Evolutionary conservation across 2,888 invertebrate species (phyloP), one percentile per base, ranked within the genome.

Genomic region (Bembecia ichneumoniformis): DNA sequence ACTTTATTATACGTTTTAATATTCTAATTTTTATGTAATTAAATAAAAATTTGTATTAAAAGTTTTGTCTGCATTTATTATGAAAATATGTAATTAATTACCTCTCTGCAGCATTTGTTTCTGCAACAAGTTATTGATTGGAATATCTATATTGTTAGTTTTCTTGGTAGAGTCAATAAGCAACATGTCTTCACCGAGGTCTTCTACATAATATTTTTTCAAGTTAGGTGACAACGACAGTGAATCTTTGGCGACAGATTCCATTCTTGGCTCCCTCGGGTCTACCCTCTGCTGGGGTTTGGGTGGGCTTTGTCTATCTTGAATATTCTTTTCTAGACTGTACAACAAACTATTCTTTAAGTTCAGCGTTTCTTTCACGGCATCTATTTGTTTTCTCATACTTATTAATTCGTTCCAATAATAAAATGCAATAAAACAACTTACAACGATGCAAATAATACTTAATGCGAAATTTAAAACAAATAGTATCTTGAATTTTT

Each of bases 401-500:
- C 74, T 67, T 51, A 74, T 70, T 68, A 84, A 72, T 58, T 86
- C 86, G 52, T 78, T 82, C 81, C 83, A 86, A 59, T 77, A 86
- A 59, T 82, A 84, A 58, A 81, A 81, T 43, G 82, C 82, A 47
- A 83, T 70, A 11, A 76, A 74, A 60, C 77, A 75, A 58, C 81
- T 77, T 55, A 83, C 63, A 48, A 78, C 66, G 71, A 86, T 77
- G 63, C 82, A 82, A 28, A 82, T 59, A 20, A 82, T 64, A 58
- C 80, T 78, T 54, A 86, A 66, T 58, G 84, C 72, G 68, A 86
- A 82, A 68, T 82, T 86, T 48, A 84, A 60, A 49, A 83, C 64
- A 63, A 86, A 81, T 63, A 86, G 68, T 56, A 83, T 69, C 68
- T 74, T 82, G 59, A 86, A 77, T 80, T 84, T 86, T 81, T 82